Evolutionary conservation across 92 coral and sea anemone genomes (phyloP).

Genomic region (Epizoanthus ramosus): DNA sequence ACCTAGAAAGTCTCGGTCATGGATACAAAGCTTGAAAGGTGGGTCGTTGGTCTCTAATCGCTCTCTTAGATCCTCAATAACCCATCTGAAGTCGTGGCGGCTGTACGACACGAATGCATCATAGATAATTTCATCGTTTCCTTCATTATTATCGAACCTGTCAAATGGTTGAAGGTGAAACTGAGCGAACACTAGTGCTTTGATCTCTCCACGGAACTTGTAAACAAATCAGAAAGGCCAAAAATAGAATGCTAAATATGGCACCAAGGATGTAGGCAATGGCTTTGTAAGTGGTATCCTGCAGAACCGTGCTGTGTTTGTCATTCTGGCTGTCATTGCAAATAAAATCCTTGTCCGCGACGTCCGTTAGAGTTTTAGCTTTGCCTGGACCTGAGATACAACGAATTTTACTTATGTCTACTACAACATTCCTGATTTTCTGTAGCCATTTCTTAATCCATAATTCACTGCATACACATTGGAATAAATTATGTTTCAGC

Average conservation of each 20-base stretch:
- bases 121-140: background rate
- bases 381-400: too few species aligned
- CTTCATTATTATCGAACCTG: background rate
- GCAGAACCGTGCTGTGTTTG: too few species aligned
- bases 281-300: background rate
- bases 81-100: too few species aligned
- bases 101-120: too few species aligned
- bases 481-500: background rate
- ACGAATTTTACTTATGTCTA: too few species aligned
- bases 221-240: background rate
- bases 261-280: background rate
- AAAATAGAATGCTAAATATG: background rate
- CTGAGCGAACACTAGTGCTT: background rate
- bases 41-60: too few species aligned
- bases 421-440: background rate
- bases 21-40: too few species aligned
- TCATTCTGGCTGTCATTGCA: too few species aligned
- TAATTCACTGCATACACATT: background rate
- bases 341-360: too few species aligned
- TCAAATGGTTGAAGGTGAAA: background rate
- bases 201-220: slow-evolving; percentile 8
- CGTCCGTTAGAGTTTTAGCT: too few species aligned
- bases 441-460: slow-evolving; percentile 40
- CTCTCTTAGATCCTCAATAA: too few species aligned
- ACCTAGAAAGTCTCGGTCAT: too few species aligned